phyloP scores from a whole-genome alignment of 2,888 invertebrate species.

The Elysia crispata region DNA sequence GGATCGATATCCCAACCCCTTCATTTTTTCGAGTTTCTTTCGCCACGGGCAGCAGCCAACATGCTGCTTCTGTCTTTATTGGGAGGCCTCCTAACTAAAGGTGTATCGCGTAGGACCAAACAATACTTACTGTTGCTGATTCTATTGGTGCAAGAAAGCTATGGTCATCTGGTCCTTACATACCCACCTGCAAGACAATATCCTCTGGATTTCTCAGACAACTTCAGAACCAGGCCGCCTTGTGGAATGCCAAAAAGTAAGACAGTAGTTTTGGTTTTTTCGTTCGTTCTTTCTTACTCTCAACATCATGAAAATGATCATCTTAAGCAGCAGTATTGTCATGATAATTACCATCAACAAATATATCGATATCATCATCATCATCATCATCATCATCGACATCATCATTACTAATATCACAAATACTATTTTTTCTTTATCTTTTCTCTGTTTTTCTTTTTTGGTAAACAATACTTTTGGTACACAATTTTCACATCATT shows the following conservation, averaged over 20 bases:
- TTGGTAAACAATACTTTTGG: too few relatives aligned
- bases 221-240: conserved; percentile 90
- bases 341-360: not conserved
- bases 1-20: too few relatives aligned
- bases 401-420: not conserved
- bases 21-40: too few relatives aligned
- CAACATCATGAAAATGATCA: not conserved
- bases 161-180: conserved; percentile 88
- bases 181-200: conserved; percentile 92
- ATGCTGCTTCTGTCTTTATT: not conserved
- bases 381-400: not conserved
- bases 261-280: not conserved
- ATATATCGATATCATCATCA: not conserved
- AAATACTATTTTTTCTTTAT: too few relatives aligned
- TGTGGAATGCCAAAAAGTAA: conserved; percentile 95
- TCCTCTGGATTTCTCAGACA: conserved; percentile 95
- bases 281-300: not conserved
- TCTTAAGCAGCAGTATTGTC: not conserved
- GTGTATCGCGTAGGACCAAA: not conserved
- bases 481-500: too few relatives aligned
- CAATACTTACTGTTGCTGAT: conserved; percentile 35
- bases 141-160: conserved; percentile 39
- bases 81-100: not conserved
- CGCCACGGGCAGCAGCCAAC: too few relatives aligned
- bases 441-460: too few relatives aligned